Conservation (phyloP, 2,888 invertebrate genomes). For the Apamea sordens region DNA sequence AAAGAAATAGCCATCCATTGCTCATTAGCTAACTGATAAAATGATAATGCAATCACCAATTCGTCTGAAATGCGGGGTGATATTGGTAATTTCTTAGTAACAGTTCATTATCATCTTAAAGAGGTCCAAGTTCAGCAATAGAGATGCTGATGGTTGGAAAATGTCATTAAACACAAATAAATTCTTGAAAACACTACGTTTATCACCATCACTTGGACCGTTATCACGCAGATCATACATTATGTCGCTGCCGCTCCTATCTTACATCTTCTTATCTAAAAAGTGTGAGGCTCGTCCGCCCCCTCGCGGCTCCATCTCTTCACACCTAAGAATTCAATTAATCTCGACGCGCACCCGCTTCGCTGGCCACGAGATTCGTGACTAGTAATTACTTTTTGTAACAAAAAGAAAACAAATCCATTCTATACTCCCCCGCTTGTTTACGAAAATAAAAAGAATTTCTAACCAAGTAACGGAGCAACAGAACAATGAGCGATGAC, state of each 20-base stretch:
- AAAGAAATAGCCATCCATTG: neutral
- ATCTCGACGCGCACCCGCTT: constrained; percentile 81
- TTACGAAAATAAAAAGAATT: constrained; percentile 77
- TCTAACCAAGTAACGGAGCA: constrained; percentile 76
- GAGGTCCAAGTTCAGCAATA: neutral
- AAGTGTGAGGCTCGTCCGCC: constrained; percentile 74
- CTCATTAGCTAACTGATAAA: neutral
- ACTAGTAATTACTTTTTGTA: constrained; percentile 87
- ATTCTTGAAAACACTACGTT: constrained; percentile 3
- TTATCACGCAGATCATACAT: constrained; percentile 57
- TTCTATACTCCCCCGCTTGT: constrained; percentile 73
- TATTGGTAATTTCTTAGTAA: neutral
- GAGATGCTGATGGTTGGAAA: neutral
- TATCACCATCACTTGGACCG: constrained; percentile 13
- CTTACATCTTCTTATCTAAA: constrained; percentile 69
- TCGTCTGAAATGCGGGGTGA: neutral
- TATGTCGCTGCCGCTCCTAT: constrained; percentile 61
- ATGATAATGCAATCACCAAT: neutral
- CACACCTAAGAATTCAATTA: constrained; percentile 90
- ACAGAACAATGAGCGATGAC: constrained; percentile 81
- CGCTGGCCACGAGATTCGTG: constrained; percentile 83
- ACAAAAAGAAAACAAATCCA: constrained; percentile 76
- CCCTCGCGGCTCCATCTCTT: constrained; percentile 77
- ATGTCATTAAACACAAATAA: neutral
- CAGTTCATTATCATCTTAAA: too few relatives aligned